Base-by-base conservation (phyloP, 1,140 invertebrate species). In the Bombus fervidus region DNA sequence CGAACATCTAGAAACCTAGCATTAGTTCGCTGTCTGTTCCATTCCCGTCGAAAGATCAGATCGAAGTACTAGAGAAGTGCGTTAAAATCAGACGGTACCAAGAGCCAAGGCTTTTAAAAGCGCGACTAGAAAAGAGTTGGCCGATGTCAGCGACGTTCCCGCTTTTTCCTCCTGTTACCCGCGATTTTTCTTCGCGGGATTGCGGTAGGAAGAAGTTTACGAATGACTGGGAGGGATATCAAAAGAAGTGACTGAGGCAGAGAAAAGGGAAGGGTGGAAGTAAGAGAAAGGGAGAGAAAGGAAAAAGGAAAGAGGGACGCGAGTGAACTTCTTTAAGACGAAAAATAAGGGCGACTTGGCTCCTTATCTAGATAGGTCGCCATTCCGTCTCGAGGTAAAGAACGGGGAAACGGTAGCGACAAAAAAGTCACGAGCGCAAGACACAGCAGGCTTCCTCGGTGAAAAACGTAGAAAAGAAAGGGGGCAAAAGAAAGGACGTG, bases 341-440 rank as follows among this genome's bases (percentile, higher is more conserved):
- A 87, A 59, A 90, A 90, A 90, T 90, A 87, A 89, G 89, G 84
- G 79, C 77, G 77, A 68, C 79, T 68, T n/a, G 85, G 31, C 69
- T 69, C 43, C 86, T 90, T 90, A 90, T 90, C 89, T 90, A 83
- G 89, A 90, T 90, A 86, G 89, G 59, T 88, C 86, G 59, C 78
- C 88, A 73, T 90, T 89, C 79, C 79, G 77, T 80, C 59, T 87
- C 69, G 78, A 72, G 79, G 69, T 81, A 89, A 79, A 84, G 85
- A 87, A 81, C 88, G 88, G 53, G 79, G 43, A 57, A 89, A 87
- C 82, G 64, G 39, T 39, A 66, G 28, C 47, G 81, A 83, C 81
- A 15, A 89, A 90, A 90, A 90, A 90, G 73, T 87, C 86, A 83
- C 47, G 75, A 69, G 81, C 87, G 74, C 71, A 13, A 62, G 77